Evolutionary conservation across 2,797 vertebrate genomes (phyloP), one percentile per base, ranked within the genome.

Genomic region (Centroberyx gerrardi): DNA sequence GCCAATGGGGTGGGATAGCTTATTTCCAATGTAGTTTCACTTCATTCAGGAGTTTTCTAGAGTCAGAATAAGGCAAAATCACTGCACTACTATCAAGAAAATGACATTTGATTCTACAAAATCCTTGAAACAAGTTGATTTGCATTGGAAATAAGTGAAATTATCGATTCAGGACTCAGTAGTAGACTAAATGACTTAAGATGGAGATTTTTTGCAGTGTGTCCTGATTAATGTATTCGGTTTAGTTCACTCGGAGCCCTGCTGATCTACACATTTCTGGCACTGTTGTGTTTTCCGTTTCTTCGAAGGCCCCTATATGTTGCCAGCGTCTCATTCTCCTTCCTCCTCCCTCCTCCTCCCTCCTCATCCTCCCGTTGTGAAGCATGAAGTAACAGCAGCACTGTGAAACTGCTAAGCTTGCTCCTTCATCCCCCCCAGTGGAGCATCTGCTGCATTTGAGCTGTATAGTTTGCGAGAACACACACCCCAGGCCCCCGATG

Each of bases 391-490:
- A 90, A 86, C 62, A 55, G 72, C 42, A 14, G 63, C 0, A 46
- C 68, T 60, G 81, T 68, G 78, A 88, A 92, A 86, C 75, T 83
- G 84, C 90, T 72, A 66, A 0, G 44, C 69, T 77, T 62, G 85
- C 84, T 66, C 44, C 84, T 82, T 85, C 66, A 42, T 82, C 65
- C 70, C 81, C 78, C 81, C 78, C 85, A 0, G 5, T 53, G 77
- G 87, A 88, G 80, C 81, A 78, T 85, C 82, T 80, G 75, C 81
- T 81, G 51, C 64, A 79, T 89, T 80, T 86, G 83, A 86, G 78
- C 67, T 14, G 46, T 42, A 72, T 40, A 70, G 72, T 60, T 22
- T 72, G 72, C 6, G 29, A 73, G 67, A 82, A 67, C 63, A 33
- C 68, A 61, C 64, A 62, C 49, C 46, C 62, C 0, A 0, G 38